Percentiles rank a stretch among this genome's conserved stretches.
phyloP scores from a whole-genome alignment of 2,888 invertebrate genomes.

The Nemotelus pantherinus region DNA sequence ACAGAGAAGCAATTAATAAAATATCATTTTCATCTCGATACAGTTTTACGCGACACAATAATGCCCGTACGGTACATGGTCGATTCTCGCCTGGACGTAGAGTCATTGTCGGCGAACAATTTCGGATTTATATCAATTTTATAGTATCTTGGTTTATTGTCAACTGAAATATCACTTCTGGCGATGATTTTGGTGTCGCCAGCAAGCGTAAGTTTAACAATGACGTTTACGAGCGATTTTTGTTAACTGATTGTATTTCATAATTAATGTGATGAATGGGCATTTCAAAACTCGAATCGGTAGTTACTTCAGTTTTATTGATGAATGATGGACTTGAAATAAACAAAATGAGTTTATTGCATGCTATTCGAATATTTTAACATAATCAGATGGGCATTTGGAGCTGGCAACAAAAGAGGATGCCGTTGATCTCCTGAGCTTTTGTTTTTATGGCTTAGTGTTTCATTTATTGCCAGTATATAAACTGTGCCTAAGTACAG shows the following conservation, averaged over 20 bases:
- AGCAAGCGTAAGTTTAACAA: background rate
- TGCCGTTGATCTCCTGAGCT: too few species aligned
- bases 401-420: too few species aligned
- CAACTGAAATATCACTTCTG: constrained; percentile 40
- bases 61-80: background rate
- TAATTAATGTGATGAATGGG: constrained; percentile 22
- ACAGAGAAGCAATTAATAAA: constrained; percentile 50
- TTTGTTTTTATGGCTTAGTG: too few species aligned
- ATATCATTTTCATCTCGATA: constrained; percentile 49
- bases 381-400: too few species aligned
- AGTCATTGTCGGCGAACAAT: constrained; percentile 31
- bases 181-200: constrained; percentile 40
- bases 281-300: background rate
- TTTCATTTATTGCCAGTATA: too few species aligned
- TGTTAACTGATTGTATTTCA: constrained; percentile 13
- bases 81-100: background rate
- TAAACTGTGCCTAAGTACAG: too few species aligned
- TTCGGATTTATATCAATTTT: constrained; percentile 49
- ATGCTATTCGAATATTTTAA: too few species aligned
- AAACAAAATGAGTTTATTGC: too few species aligned
- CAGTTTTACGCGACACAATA: constrained; percentile 27
- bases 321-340: too few species aligned
- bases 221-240: constrained; percentile 13
- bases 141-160: constrained; percentile 45
- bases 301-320: too few species aligned